Conservation (phyloP, 2,797 vertebrate genomes). For the Chloroceryle amazona region DNA sequence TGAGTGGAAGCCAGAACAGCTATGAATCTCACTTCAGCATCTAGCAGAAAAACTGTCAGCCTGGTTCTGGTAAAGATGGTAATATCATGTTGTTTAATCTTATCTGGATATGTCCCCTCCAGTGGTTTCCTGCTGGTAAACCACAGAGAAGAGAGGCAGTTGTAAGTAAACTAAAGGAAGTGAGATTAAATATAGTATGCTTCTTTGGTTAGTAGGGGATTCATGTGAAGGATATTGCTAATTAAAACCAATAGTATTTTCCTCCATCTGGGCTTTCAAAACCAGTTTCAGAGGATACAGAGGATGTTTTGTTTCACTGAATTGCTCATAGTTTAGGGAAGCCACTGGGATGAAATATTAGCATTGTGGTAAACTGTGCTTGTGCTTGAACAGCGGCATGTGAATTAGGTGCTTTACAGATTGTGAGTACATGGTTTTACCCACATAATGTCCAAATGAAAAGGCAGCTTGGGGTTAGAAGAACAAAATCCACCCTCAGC, state of each 20-base stretch:
- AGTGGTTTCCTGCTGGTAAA: conserved; percentile 74
- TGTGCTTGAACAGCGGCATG: not conserved
- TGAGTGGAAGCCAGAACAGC: not conserved
- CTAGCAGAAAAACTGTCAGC: conserved; percentile 40
- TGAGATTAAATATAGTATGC: conserved; percentile 19
- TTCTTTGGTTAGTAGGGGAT: conserved; percentile 25
- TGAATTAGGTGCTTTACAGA: not conserved
- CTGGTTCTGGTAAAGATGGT: conserved; percentile 55
- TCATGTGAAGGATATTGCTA: conserved; percentile 44
- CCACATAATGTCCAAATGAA: not conserved
- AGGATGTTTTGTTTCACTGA: conserved; percentile 30
- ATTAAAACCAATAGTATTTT: conserved; percentile 55
- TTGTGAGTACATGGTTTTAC: not conserved
- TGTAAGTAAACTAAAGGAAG: conserved; percentile 50
- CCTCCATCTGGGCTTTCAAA: conserved; percentile 40
- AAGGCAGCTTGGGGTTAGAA: not conserved
- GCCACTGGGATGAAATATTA: conserved; percentile 32
- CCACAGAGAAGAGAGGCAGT: conserved; percentile 54
- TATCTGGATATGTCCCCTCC: conserved; percentile 49
- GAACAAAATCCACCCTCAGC: conserved; percentile 11
- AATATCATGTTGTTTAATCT: conserved; percentile 66
- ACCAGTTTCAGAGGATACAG: conserved; percentile 23
- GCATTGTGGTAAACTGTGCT: not conserved
- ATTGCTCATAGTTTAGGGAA: not conserved
- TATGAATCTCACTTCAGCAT: conserved; percentile 33